These are phyloP conservation scores for Anableps anableps DNA, from an alignment of 2,797 vertebrate genomes.

Conservation along the genomic window DNA sequence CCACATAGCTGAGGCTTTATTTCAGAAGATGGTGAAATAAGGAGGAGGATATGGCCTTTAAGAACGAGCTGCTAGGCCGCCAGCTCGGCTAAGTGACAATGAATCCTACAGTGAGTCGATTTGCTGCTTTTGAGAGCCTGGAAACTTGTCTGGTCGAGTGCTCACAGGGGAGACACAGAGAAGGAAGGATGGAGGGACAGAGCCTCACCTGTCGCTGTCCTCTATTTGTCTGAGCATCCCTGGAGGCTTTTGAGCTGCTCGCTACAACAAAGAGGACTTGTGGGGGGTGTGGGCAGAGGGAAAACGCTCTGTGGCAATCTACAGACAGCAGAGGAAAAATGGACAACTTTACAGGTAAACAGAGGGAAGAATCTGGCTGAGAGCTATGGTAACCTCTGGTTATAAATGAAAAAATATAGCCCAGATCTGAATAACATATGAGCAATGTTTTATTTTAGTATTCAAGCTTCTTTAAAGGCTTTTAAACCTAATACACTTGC, in stretches of 20 bases:
- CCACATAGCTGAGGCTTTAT: slow-evolving; percentile 62
- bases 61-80: slow-evolving; percentile 55
- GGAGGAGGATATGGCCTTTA: slow-evolving; percentile 60
- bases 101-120: slow-evolving; percentile 75
- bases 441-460: slow-evolving; percentile 20
- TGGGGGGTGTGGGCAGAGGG: slow-evolving; percentile 37
- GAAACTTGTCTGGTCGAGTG: slow-evolving; percentile 75
- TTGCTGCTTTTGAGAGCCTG: slow-evolving; percentile 75
- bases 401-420: slow-evolving; percentile 60
- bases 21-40: slow-evolving; percentile 58
- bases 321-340: slow-evolving; percentile 66
- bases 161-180: slow-evolving; percentile 65
- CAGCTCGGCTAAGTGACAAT: slow-evolving; percentile 71
- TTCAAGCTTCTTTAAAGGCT: slow-evolving; percentile 25
- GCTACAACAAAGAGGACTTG: slow-evolving; percentile 68
- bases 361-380: slow-evolving; percentile 65
- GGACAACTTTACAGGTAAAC: slow-evolving; percentile 76
- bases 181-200: slow-evolving; percentile 55
- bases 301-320: slow-evolving; percentile 54
- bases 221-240: slow-evolving; percentile 77
- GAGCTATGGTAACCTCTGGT: slow-evolving; percentile 52
- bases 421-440: slow-evolving; percentile 16
- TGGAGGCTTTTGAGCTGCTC: slow-evolving; percentile 68
- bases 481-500: slow-evolving; percentile 12
- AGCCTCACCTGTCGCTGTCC: slow-evolving; percentile 68